Percentiles rank a stretch among this genome's conserved stretches.
phyloP scores from a whole-genome alignment of 1,140 invertebrate species.

The Zophobas morio region DNA sequence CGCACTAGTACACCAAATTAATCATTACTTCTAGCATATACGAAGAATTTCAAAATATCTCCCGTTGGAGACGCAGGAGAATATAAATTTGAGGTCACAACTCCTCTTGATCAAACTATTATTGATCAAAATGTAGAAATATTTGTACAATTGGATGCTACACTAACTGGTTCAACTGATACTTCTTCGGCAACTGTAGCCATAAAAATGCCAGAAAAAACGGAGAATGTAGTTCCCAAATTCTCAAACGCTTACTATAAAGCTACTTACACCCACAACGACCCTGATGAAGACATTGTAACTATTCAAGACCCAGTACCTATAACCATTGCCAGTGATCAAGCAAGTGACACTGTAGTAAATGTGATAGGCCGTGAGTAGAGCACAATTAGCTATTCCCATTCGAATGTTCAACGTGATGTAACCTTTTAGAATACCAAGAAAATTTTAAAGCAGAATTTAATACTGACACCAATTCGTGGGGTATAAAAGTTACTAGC shows the following conservation, averaged over 20 bases:
- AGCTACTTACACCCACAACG: slow-evolving; percentile 30
- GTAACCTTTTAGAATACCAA: neutral
- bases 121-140: neutral
- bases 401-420: neutral
- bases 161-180: neutral
- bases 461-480: neutral
- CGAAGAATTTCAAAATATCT: too few relatives aligned
- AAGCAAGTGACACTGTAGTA: neutral
- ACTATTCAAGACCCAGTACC: neutral
- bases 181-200: slow-evolving; percentile 3
- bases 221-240: slow-evolving; percentile 24
- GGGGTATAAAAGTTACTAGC: neutral
- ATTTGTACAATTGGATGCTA: slow-evolving; percentile 3
- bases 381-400: too few relatives aligned
- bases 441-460: neutral
- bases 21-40: too few relatives aligned
- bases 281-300: slow-evolving; percentile 4
- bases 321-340: slow-evolving; percentile 1
- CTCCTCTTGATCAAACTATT: neutral
- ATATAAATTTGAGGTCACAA: neutral
- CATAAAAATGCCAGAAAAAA: slow-evolving; percentile 32
- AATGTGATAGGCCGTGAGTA: slow-evolving; percentile 1
- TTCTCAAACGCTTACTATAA: slow-evolving; percentile 40
- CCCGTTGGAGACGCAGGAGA: too few relatives aligned
- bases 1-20: too few relatives aligned